Evolutionary conservation across 2,113 vertebrate species (phyloP).

Genomic region (Dipodomys merriami): DNA sequence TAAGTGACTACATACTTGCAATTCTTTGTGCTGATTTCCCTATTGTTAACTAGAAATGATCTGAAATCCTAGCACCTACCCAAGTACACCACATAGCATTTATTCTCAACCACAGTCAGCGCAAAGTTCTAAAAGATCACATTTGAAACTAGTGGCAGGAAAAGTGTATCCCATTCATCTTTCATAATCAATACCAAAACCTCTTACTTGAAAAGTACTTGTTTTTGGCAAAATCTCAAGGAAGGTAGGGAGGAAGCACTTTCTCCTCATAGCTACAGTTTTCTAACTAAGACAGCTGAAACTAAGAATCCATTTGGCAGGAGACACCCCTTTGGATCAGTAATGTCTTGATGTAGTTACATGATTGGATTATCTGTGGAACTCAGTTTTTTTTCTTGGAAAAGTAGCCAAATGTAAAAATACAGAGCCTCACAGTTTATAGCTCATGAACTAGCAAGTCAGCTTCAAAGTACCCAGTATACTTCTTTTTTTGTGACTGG

Average conservation of each 20-base stretch:
- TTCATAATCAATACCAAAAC: background rate
- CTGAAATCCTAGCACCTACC: background rate
- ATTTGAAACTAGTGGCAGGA: conserved; percentile 21
- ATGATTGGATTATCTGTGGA: conserved; percentile 48
- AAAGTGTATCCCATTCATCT: conserved; percentile 3
- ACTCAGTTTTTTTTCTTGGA: conserved; percentile 48
- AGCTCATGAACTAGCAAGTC: background rate
- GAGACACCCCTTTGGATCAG: conserved; percentile 41
- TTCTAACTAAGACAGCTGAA: conserved; percentile 45
- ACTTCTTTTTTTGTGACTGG: background rate
- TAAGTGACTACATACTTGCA: background rate
- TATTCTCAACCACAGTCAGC: background rate
- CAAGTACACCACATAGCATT: background rate
- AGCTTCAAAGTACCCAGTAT: background rate
- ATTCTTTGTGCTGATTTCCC: background rate
- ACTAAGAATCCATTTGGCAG: conserved; percentile 57
- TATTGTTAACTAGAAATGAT: background rate
- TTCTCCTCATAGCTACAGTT: conserved; percentile 69
- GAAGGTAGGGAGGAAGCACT: conserved; percentile 65
- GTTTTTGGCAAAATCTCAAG: conserved; percentile 12
- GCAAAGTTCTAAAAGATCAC: conserved; percentile 32
- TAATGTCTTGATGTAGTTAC: conserved; percentile 61
- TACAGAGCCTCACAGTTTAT: conserved; percentile 43
- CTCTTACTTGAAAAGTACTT: conserved; percentile 55
- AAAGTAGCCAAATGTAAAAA: conserved; percentile 10